Evolutionary conservation across 2,113 vertebrate species (phyloP), one percentile per base, ranked within the genome.

Genomic region (Euleptes europaea): DNA sequence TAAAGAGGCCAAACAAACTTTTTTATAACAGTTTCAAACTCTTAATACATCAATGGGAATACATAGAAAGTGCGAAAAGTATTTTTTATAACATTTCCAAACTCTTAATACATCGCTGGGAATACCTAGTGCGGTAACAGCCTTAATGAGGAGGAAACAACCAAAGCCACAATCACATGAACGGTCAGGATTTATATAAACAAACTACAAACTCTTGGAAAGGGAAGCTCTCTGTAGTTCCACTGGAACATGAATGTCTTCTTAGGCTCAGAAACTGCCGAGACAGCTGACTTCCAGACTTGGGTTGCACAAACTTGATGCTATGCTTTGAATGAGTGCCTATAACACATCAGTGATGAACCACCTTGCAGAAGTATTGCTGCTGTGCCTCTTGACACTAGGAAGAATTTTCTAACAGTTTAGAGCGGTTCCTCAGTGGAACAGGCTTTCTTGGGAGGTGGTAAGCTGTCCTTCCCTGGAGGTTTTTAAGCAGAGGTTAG

Each of bases 121-220:
- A n/a, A n/a, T n/a, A n/a, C n/a, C n/a, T n/a, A n/a, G n/a, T n/a
- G n/a, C n/a, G n/a, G n/a, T n/a, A n/a, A n/a, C n/a, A n/a, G n/a
- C n/a, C n/a, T 88, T 80, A 82, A 71, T 31, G 4, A 12, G n/a
- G 11, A 4, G 49, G 49, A n/a, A 21, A 57, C 19, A 33, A 19
- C 17, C n/a, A 19, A 54, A 81, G 78, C 4, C 14, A 49, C 28
- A 1, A 81, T 82, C 35, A 87, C 51, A 86, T 90, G 72, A 75
- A 28, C 26, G 49, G 60, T 54, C 0, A 1, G 0, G 78, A 63
- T 21, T 51, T 17, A 92, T 82, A 86, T 88, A 81, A n/a, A 47
- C 71, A 81, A 91, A 51, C 7, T 72, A 83, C 42, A 51, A 78
- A 71, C 67, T 80, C 9, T 66, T 73, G 69, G 66, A 67, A 80